Base-by-base conservation (phyloP, 1,140 invertebrate genomes). In the Cotesia typhae region DNA sequence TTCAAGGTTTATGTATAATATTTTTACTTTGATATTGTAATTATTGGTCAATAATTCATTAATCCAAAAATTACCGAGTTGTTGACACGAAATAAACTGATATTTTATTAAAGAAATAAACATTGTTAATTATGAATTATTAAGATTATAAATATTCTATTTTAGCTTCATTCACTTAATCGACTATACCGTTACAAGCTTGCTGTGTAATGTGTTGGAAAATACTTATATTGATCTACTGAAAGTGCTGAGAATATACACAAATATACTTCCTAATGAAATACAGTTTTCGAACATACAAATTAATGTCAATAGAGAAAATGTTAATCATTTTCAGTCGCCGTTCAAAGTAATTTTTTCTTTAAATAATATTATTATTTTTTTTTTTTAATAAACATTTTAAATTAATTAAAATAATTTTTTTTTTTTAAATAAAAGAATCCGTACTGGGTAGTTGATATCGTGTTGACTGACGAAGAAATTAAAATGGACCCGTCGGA, bases 181-280 rank as follows among this genome's bases (percentile, higher is more conserved):
- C 7, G 94, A 95, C 81, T 94, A 94, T 80, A 89, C 93, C 80
- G 90, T 92, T 38, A 89, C 92, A 63, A 90, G 89, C 78, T 91
- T 92, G 80, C 87, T 94, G 79, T 90, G 92, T 77, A 84, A 87
- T 9, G 81, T 94, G 60, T 87, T 93, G 20, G 87, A 90, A 9
- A 91, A 91, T 74, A 93, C 93, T 0, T 90, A 92, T 70, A 80
- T 82, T 4, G 89, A 89, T 64, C 82, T 94, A 61, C 82, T 92
- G 28, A 82, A 83, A 52, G 87, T 90, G 77, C 83, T 94, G 14
- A 85, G 89, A 35, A 83, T 82, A 38, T 91, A 94, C 76, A 81
- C 91, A 0, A 82, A 89, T 75, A 89, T 87, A 71, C 79, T 92
- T 55, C 91, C 92, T 1, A 75, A 83, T 14, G 78, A 84, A 4